A percentile compares a stretch with the other conserved stretches of the same genome.
Conservation (phyloP, 1,140 invertebrate genomes). For the Teleopsis dalmanni region DNA sequence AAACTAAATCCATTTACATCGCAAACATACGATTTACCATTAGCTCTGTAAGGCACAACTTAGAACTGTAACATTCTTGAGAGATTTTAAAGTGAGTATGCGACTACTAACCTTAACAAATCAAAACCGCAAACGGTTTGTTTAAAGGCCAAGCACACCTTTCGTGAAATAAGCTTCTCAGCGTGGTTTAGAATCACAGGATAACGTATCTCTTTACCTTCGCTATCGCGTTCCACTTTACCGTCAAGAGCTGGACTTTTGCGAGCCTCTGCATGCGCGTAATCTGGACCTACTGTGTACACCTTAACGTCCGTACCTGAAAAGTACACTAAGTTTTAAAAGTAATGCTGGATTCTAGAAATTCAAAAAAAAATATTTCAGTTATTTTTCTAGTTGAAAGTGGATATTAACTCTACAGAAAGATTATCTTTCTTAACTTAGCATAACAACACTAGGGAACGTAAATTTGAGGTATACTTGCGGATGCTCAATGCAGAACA, state of each 20-base stretch:
- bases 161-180: conserved; percentile 98
- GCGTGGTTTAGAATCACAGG: conserved; percentile 95
- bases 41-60: conserved; percentile 66
- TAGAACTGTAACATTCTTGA: not conserved
- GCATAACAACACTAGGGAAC: not conserved
- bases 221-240: conserved; percentile 96
- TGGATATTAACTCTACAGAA: no score
- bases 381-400: no score
- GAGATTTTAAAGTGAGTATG: no score
- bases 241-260: conserved; percentile 97
- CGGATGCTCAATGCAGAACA: not conserved
- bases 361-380: no score
- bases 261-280: conserved; percentile 97
- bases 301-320: conserved; percentile 57
- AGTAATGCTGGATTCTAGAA: conserved; percentile 43
- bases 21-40: conserved; percentile 97
- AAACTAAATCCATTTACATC: conserved; percentile 99
- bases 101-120: conserved; percentile 69
- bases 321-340: conserved; percentile 45
- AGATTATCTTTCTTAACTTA: no score
- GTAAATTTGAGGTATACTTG: not conserved
- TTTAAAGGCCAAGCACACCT: conserved; percentile 96
- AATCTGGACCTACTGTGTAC: conserved; percentile 80
- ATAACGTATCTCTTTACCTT: conserved; percentile 98
- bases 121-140: conserved; percentile 99